A percentile compares a stretch with the other conserved stretches of the same genome.
These are phyloP conservation scores for Achroia grisella DNA, from an alignment of 1,140 invertebrate genomes.

Conservation along the genomic window DNA sequence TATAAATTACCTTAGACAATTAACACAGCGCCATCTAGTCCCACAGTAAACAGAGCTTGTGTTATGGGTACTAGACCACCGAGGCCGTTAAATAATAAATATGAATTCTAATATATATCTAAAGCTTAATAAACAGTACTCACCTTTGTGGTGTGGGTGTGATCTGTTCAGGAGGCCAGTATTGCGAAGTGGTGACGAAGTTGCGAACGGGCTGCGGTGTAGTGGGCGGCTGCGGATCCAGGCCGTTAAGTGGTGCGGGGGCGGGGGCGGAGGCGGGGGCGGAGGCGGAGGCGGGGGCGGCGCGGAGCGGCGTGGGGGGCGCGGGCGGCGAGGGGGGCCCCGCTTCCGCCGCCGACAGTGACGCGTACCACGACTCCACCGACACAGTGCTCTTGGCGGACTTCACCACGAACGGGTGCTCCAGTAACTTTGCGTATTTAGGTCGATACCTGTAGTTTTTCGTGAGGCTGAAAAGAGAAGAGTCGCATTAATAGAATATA, in stretches of 20 bases:
- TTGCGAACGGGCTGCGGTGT: conserved; percentile 51
- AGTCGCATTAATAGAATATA: neutral
- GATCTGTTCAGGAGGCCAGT: conserved; percentile 53
- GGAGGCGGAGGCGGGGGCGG: conserved; percentile 6
- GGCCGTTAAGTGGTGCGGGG: conserved; percentile 23
- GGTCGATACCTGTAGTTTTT: conserved; percentile 95
- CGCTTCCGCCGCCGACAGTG: conserved; percentile 47
- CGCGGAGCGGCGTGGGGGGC: conserved; percentile 5
- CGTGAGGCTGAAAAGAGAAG: conserved; percentile 82
- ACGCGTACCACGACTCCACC: conserved; percentile 84
- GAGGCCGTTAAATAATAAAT: too few species aligned
- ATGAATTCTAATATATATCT: too few species aligned
- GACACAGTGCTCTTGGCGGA: conserved; percentile 83
- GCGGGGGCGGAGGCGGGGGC: neutral
- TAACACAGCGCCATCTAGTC: too few species aligned
- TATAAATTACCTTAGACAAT: too few species aligned
- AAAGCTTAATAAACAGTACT: too few species aligned
- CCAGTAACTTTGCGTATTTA: conserved; percentile 94
- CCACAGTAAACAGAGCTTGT: too few species aligned
- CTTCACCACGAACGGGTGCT: conserved; percentile 91
- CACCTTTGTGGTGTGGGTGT: conserved; percentile 54
- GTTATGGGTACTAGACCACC: too few species aligned
- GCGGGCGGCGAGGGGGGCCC: neutral
- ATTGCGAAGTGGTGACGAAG: conserved; percentile 46
- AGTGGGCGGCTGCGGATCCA: conserved; percentile 34